These are phyloP conservation scores for Cantharis rustica DNA, from an alignment of 2,888 invertebrate genomes.

Conservation along the genomic window DNA sequence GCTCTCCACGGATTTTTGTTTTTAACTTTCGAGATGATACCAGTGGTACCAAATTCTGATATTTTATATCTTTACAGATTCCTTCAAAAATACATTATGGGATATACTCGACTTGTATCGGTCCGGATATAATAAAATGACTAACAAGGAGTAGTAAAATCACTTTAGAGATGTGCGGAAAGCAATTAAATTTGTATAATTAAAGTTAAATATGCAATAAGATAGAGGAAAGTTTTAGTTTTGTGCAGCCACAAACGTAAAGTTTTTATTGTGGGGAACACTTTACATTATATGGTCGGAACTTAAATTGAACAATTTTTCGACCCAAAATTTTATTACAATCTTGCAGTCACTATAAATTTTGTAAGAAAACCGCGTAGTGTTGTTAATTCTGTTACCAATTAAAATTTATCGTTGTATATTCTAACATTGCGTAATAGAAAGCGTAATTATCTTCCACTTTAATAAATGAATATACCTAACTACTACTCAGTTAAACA, in stretches of 20 bases:
- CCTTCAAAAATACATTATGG: too few relatives aligned
- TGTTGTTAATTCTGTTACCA: constrained; percentile 14
- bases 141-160: background rate
- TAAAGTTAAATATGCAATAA: background rate
- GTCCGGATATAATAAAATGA: background rate
- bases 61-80: too few relatives aligned
- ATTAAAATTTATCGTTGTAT: constrained; percentile 14
- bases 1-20: too few relatives aligned
- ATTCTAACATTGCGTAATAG: constrained; percentile 7
- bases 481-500: background rate
- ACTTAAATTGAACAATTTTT: background rate
- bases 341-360: constrained; percentile 10
- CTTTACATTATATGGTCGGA: background rate
- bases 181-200: background rate
- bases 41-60: too few relatives aligned
- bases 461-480: constrained; percentile 3
- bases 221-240: background rate
- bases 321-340: constrained; percentile 9
- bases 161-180: background rate
- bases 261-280: background rate
- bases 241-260: background rate
- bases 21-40: too few relatives aligned
- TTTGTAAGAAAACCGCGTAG: constrained; percentile 17
- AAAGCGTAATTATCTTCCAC: constrained; percentile 9
- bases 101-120: background rate